Evolutionary conservation across 2,797 vertebrate species (phyloP), one percentile per base, ranked within the genome.

Genomic region (Vipera ursinii): DNA sequence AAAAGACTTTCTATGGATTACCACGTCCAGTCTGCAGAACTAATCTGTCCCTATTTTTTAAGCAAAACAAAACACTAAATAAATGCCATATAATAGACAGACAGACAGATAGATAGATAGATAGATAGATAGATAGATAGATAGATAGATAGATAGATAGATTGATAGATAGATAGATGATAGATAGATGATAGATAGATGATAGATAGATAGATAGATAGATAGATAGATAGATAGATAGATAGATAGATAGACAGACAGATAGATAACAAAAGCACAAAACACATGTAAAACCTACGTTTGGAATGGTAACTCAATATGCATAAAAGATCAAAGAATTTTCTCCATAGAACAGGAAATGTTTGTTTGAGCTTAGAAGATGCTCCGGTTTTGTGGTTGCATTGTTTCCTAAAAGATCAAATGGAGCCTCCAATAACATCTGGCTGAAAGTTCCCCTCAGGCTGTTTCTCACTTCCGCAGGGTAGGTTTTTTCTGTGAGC

Each of bases 321-420:
- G 85, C 26, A 3, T 22, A 53, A 93, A 90, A 94, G 90, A 93
- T 94, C 93, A 96, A 93, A 95, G 65, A 26, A 28, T 8, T 8
- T 94, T 92, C 86, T 59, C 93, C 88, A 60, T 26, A 60, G 90
- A 2, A 53, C 8, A 48, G 91, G 91, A 92, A 95, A 94, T 91
- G 94, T 92, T 94, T 93, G 65, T 12, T 91, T 93, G 92, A 90
- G 94, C 90, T 91, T 15, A 0, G 88, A 95, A 94, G 95, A 92
- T 94, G 59, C 38, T 61, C 28, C 13, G 0, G 0, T 88, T 92
- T 89, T 92, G 93, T 14, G 44, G 73, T 48, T 82, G 73, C 73
- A 48, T 17, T 97, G 95, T 96, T 97, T 96, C 96, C 94, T 85
- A 94, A 97, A 94, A 96, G 96, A 97, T 96, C 94, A 95, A 92